A percentile compares a stretch with the other conserved stretches of the same genome.
phyloP scores from a whole-genome alignment of 2,113 vertebrate species.

The Polyodon spathula region DNA sequence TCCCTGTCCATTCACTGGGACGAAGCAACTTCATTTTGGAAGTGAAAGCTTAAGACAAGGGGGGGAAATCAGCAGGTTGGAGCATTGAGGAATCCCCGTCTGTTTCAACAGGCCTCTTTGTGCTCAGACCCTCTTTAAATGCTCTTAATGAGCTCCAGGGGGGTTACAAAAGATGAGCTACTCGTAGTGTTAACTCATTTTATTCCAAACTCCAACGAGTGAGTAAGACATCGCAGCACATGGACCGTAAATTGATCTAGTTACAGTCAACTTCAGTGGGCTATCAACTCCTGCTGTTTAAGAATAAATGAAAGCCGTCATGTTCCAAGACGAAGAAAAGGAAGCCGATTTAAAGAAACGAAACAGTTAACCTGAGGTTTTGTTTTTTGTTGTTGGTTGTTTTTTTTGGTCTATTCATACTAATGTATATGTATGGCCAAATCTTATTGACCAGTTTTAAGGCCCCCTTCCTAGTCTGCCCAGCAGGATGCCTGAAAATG shows the following conservation, averaged over 20 bases:
- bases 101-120: constrained; percentile 12
- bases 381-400: background rate
- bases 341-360: constrained; percentile 9
- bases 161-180: constrained; percentile 1
- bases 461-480: constrained; percentile 58
- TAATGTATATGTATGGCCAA: constrained; percentile 42
- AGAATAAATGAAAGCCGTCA: background rate
- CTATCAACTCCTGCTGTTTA: too few species aligned
- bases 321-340: constrained; percentile 3
- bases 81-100: constrained; percentile 8
- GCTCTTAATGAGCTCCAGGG: constrained; percentile 8
- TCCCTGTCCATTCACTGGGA: background rate
- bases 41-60: constrained; percentile 4
- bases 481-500: constrained; percentile 69
- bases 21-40: background rate
- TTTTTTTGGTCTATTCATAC: constrained; percentile 8
- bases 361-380: constrained; percentile 11
- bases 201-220: background rate
- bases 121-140: background rate
- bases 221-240: constrained; percentile 5
- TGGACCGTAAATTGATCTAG: too few species aligned
- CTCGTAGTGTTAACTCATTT: background rate
- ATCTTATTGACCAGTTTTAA: constrained; percentile 60
- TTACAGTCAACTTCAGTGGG: too few species aligned
- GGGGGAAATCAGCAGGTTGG: background rate